Conservation (phyloP, 2,113 vertebrate species). For the Limanda limanda region DNA sequence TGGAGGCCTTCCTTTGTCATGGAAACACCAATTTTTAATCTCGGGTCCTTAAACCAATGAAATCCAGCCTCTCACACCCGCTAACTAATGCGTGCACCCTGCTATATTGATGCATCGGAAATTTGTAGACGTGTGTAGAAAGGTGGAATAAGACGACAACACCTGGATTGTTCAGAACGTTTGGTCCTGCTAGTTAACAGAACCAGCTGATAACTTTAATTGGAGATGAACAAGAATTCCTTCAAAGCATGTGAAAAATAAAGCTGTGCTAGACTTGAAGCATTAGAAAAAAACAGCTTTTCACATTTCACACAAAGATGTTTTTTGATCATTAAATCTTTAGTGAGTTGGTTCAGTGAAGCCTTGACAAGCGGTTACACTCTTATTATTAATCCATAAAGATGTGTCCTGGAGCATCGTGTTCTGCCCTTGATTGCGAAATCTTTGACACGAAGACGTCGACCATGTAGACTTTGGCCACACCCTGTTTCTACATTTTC, state of each 20-base stretch:
- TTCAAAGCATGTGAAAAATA: background rate
- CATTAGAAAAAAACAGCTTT: background rate
- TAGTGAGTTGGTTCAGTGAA: background rate
- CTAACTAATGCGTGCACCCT: conserved; percentile 53
- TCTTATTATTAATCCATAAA: background rate
- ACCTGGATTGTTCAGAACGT: conserved; percentile 28
- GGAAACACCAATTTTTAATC: conserved; percentile 80
- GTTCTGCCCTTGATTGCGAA: background rate
- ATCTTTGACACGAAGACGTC: conserved; percentile 25
- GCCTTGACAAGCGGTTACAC: background rate
- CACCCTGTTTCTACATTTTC: conserved; percentile 68
- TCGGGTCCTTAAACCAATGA: conserved; percentile 59
- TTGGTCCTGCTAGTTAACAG: background rate
- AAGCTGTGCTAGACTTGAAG: background rate
- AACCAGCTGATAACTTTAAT: conserved; percentile 12
- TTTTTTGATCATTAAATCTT: background rate
- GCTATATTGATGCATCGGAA: conserved; percentile 25
- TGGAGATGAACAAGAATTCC: conserved; percentile 5
- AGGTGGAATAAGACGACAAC: conserved; percentile 23
- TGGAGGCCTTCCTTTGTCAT: conserved; percentile 78
- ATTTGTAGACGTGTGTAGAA: conserved; percentile 40
- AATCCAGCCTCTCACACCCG: conserved; percentile 53
- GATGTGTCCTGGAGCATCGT: background rate
- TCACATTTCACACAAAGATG: conserved; percentile 7
- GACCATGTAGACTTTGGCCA: conserved; percentile 62